Conservation (phyloP, 2,797 vertebrate species). For the Aythya fuligula region DNA sequence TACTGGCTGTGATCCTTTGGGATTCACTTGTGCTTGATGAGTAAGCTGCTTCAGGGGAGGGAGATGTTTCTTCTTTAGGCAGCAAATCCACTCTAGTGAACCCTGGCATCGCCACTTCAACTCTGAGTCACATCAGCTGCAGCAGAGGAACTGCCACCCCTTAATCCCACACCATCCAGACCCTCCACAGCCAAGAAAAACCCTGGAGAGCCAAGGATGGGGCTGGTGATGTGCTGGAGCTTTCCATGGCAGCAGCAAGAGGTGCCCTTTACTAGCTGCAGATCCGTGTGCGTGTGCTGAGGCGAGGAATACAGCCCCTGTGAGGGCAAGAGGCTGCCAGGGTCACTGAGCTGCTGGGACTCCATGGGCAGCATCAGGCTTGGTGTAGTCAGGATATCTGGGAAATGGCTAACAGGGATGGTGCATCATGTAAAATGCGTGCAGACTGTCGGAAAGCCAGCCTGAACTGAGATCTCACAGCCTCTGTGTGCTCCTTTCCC, state of each 20-base stretch:
- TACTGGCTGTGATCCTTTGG: slow-evolving; percentile 39
- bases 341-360: not conserved
- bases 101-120: not conserved
- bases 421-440: not conserved
- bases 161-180: not conserved
- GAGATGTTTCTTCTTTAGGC: not conserved
- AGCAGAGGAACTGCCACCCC: not conserved
- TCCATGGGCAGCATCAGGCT: not conserved
- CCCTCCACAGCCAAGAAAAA: not conserved
- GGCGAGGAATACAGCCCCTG: rapidly evolving
- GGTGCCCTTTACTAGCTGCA: not conserved
- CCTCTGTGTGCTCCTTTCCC: not conserved
- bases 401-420: not conserved
- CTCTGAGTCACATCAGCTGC: not conserved
- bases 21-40: slow-evolving; percentile 17
- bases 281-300: not conserved
- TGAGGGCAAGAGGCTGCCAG: not conserved
- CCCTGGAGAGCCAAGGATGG: not conserved
- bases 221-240: not conserved
- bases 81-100: slow-evolving; percentile 2
- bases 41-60: slow-evolving; percentile 26
- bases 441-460: not conserved
- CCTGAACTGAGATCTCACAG: not conserved
- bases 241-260: not conserved
- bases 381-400: not conserved